phyloP scores from a whole-genome alignment of 2,113 vertebrate genomes.

The Pelobates fuscus region DNA sequence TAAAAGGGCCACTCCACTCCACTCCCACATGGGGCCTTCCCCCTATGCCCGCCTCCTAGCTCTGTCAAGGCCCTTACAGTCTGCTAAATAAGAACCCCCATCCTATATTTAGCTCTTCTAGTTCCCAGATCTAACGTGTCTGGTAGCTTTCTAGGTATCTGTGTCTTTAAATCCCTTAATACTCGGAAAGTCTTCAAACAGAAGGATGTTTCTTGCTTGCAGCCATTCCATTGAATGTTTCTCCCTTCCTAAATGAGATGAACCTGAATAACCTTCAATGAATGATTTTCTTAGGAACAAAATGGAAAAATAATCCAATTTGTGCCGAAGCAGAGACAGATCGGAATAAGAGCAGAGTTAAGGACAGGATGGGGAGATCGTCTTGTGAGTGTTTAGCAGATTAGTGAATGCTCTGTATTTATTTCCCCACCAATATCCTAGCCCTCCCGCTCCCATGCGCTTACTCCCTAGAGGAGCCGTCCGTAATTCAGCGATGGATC shows the following conservation, averaged over 20 bases:
- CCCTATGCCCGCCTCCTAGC: no score
- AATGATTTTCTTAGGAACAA: conserved; percentile 8
- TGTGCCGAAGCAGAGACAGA: conserved; percentile 15
- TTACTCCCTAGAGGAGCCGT: not conserved
- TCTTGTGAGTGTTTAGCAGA: conserved; percentile 5
- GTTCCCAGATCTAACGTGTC: no score
- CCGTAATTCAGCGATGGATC: not conserved
- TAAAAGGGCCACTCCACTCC: no score
- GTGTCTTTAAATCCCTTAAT: no score
- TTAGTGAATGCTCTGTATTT: not conserved
- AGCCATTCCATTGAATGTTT: no score
- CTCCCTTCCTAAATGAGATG: not conserved
- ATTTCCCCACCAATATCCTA: conserved; percentile 6
- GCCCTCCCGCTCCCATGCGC: not conserved
- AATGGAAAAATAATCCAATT: conserved; percentile 16
- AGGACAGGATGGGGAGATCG: not conserved
- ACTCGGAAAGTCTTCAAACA: no score
- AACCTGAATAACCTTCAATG: not conserved
- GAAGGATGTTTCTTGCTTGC: no score
- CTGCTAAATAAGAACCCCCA: no score
- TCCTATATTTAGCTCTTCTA: no score
- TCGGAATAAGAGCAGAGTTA: conserved; percentile 8
- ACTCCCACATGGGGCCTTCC: no score
- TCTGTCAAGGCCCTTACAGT: no score
- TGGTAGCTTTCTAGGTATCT: no score